phyloP scores from a whole-genome alignment of 1,140 invertebrate genomes.

The Linepithema humile region DNA sequence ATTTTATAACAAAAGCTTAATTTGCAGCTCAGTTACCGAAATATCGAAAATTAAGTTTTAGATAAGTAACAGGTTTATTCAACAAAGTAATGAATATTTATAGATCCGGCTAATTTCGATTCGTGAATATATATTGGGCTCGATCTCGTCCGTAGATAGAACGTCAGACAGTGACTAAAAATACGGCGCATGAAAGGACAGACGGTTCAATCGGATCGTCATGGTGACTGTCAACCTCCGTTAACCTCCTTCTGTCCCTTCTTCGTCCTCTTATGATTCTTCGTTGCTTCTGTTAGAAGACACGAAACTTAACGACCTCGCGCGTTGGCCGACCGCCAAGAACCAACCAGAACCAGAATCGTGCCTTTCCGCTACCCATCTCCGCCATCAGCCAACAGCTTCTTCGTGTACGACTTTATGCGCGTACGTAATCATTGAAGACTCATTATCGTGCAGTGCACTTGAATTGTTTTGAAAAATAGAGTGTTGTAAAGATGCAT shows the following conservation, averaged over 20 bases:
- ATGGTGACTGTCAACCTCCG: constrained; percentile 65
- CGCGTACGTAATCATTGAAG: constrained; percentile 1
- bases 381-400: not conserved
- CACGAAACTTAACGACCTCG: constrained; percentile 65
- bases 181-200: constrained; percentile 56
- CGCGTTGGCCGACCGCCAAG: constrained; percentile 60
- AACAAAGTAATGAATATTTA: constrained; percentile 10
- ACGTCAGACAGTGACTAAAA: constrained; percentile 49
- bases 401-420: constrained; percentile 17
- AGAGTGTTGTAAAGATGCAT: not conserved
- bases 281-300: constrained; percentile 52
- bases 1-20: not conserved
- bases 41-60: constrained; percentile 17
- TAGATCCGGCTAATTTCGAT: constrained; percentile 1
- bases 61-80: constrained; percentile 6
- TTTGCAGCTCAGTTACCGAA: not conserved
- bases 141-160: not conserved
- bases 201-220: constrained; percentile 68
- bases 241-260: constrained; percentile 65
- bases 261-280: constrained; percentile 36
- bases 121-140: not conserved
- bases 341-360: constrained; percentile 24
- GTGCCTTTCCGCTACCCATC: constrained; percentile 33
- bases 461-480: not conserved
- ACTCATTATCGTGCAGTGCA: not conserved